Conservation (phyloP, 2,888 invertebrate genomes). For the Mycalesis mineus region DNA sequence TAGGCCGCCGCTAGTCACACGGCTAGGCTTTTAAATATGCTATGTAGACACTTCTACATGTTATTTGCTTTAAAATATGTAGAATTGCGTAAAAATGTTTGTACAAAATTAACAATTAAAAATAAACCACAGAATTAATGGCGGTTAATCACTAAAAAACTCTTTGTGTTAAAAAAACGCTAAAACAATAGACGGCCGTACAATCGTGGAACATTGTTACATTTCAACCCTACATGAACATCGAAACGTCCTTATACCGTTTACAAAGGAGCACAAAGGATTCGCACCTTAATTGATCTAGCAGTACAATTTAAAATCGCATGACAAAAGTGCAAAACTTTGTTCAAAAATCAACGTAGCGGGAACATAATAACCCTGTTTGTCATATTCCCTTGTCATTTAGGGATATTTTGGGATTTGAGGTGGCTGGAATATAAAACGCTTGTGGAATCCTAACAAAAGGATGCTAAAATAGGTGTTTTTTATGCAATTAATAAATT, state of each 20-base stretch:
- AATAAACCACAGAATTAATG: neutral
- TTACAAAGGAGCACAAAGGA: neutral
- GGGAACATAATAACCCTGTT: conserved; percentile 49
- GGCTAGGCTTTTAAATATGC: no score
- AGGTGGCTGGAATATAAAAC: conserved; percentile 21
- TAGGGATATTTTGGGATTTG: conserved; percentile 40
- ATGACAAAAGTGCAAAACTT: conserved; percentile 21
- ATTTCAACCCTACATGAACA: conserved; percentile 27
- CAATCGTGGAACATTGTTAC: conserved; percentile 24
- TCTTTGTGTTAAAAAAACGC: conserved; percentile 2
- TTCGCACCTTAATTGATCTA: neutral
- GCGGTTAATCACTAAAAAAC: conserved; percentile 1
- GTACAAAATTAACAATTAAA: neutral
- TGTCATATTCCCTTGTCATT: conserved; percentile 52
- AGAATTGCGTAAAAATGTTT: no score
- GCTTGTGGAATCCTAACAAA: conserved; percentile 8
- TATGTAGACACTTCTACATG: no score
- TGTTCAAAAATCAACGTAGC: conserved; percentile 44
- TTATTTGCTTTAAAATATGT: no score
- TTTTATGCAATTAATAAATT: no score
- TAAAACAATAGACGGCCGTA: conserved; percentile 16
- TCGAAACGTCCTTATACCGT: conserved; percentile 22
- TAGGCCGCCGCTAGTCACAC: no score
- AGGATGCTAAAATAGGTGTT: neutral
- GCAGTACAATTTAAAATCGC: conserved; percentile 14